Evolutionary conservation across 2,888 invertebrate species (phyloP).

Genomic region (Apomyelois bistriatella): DNA sequence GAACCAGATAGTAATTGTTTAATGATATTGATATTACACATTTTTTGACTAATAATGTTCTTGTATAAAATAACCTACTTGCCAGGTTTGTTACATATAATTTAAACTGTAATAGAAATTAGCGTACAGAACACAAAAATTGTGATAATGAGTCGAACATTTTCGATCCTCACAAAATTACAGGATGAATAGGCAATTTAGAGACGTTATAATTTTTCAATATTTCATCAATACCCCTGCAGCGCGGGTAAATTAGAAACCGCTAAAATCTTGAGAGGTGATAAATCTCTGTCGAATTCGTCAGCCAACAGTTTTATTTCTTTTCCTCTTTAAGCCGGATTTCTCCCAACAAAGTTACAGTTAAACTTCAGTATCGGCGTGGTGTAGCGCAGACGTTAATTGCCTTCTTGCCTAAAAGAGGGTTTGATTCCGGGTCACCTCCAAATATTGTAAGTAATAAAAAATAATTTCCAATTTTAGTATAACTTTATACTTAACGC

Average conservation of each 20-base stretch:
- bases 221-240: constrained; percentile 19
- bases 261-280: constrained; percentile 54
- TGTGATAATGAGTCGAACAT: background rate
- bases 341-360: constrained; percentile 55
- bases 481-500: too few relatives aligned
- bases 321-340: constrained; percentile 44
- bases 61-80: too few relatives aligned
- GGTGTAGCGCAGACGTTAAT: background rate
- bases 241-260: constrained; percentile 54
- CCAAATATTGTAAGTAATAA: too few relatives aligned
- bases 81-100: too few relatives aligned
- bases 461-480: too few relatives aligned
- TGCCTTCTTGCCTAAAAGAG: background rate
- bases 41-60: too few relatives aligned
- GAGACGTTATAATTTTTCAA: constrained; percentile 13
- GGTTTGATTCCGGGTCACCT: background rate
- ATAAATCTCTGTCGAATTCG: constrained; percentile 69
- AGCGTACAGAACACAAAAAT: too few relatives aligned
- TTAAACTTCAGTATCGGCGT: background rate
- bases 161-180: background rate
- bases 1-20: too few relatives aligned
- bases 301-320: constrained; percentile 63
- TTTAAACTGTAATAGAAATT: too few relatives aligned
- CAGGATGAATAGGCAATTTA: constrained; percentile 2
- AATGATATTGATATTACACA: too few relatives aligned